A percentile compares a stretch with the other conserved stretches of the same genome.
Conservation (phyloP, 2,797 vertebrate species). For the Falco berigora region DNA sequence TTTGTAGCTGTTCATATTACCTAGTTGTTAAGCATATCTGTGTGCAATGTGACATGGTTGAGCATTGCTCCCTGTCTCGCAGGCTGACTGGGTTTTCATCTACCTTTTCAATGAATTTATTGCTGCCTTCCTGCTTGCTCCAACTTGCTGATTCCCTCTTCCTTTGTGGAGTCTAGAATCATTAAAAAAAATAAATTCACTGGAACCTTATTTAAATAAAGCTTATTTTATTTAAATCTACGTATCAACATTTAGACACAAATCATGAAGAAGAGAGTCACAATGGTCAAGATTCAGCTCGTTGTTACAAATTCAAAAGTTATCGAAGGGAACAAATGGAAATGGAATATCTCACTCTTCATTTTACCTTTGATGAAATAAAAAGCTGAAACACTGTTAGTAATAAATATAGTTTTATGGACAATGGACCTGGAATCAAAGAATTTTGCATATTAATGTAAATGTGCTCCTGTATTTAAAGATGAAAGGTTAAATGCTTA, state of each 20-base stretch:
- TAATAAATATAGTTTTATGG: background rate
- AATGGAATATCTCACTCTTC: background rate
- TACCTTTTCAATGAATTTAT: background rate
- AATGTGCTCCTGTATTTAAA: background rate
- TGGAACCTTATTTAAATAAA: background rate
- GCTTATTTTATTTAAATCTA: background rate
- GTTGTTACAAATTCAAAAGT: background rate
- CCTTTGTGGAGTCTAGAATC: background rate
- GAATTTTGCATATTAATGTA: background rate
- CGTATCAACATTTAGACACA: background rate
- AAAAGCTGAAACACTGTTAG: background rate
- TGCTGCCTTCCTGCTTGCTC: background rate
- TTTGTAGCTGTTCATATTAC: background rate
- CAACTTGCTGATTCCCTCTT: background rate
- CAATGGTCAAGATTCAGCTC: background rate
- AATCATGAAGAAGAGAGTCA: background rate
- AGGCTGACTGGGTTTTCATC: background rate
- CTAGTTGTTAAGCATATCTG: background rate
- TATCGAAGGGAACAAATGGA: background rate
- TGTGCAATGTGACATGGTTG: background rate
- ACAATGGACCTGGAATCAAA: background rate
- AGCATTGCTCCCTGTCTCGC: background rate
- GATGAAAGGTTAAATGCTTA: background rate
- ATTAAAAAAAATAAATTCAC: background rate
- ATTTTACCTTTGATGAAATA: background rate